Percentiles rank a stretch among this genome's conserved stretches.
These are phyloP conservation scores for Falcunculus frontatus DNA, from an alignment of 2,113 vertebrate genomes.

Conservation along the genomic window DNA sequence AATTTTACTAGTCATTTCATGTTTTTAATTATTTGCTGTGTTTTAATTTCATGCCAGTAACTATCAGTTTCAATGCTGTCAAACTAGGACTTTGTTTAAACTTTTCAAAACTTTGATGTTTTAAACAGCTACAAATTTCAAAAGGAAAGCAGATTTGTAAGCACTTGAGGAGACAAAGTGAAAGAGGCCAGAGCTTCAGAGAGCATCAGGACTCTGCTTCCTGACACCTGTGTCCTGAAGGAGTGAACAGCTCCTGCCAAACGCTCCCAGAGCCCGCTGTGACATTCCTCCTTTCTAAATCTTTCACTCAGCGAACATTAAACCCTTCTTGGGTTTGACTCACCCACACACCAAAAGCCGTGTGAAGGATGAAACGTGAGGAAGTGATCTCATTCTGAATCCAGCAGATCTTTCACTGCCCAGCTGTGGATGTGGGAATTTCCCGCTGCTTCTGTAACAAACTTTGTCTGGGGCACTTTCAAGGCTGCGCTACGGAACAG, in stretches of 20 bases:
- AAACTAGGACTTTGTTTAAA: neutral
- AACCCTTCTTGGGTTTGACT: neutral
- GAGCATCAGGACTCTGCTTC: neutral
- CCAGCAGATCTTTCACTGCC: neutral
- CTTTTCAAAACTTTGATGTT: neutral
- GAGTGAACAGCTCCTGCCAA: neutral
- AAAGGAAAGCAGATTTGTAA: neutral
- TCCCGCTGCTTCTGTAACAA: neutral
- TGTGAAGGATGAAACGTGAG: neutral
- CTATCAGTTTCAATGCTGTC: neutral
- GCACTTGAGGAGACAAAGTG: neutral
- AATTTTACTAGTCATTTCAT: neutral
- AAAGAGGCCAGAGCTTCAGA: neutral
- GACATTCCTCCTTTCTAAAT: neutral
- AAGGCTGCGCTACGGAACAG: neutral
- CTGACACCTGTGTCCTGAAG: neutral
- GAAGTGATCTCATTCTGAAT: conserved; percentile 12
- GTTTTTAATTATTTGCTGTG: neutral
- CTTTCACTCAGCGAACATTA: neutral
- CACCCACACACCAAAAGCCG: neutral
- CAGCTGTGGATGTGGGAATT: neutral
- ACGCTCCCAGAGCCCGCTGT: neutral
- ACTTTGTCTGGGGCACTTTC: neutral
- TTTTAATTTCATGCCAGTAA: neutral
- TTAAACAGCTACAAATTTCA: neutral